Evolutionary conservation across 2,888 invertebrate genomes (phyloP).

Genomic region (Plusia festucae): DNA sequence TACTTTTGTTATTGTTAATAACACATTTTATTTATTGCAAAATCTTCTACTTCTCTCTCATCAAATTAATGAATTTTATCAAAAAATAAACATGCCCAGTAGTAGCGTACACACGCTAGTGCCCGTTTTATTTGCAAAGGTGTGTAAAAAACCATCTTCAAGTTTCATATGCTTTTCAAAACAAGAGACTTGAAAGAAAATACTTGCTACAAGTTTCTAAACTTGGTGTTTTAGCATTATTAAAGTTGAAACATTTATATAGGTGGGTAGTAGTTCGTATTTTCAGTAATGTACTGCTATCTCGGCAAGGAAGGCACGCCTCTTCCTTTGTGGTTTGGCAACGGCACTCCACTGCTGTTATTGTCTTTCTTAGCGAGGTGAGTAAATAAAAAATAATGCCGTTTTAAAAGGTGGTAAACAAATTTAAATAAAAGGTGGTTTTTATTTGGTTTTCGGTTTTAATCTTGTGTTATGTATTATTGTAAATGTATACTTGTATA

Average conservation of each 20-base stretch:
- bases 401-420: not conserved
- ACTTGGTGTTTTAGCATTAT: conserved; percentile 1
- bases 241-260: conserved; percentile 1
- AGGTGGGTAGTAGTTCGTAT: not conserved
- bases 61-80: no score
- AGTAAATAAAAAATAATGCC: not conserved
- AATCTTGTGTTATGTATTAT: not conserved
- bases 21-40: no score
- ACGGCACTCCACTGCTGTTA: not conserved
- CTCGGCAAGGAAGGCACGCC: not conserved
- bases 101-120: no score
- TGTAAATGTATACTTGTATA: not conserved
- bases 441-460: no score
- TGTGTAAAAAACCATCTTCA: no score
- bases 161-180: not conserved
- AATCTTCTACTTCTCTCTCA: no score
- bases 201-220: conserved; percentile 2
- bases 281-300: not conserved
- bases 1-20: no score
- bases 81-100: no score
- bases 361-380: not conserved
- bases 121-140: no score
- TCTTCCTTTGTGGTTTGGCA: conserved; percentile 5
- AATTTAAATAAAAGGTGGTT: not conserved
- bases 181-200: conserved; percentile 2